Base-by-base conservation (phyloP, 64 coral and sea anemone species). In the Exaiptasia diaphana region DNA sequence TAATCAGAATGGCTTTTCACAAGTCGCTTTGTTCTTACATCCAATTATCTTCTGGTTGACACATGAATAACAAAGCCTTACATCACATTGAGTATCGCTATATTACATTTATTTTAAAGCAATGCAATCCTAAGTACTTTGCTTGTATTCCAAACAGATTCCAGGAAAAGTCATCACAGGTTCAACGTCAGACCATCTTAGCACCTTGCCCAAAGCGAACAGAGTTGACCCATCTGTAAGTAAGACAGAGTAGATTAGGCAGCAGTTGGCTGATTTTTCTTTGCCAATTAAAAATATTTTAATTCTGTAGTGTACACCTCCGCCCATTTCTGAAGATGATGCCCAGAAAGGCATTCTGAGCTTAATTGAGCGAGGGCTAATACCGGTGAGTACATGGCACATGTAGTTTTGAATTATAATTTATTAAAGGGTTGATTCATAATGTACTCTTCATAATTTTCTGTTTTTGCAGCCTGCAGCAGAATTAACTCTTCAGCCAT, bases 261-360 rank as follows among this genome's bases (percentile, higher is more conserved):
- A n/a, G n/a, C n/a, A n/a, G n/a, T n/a, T n/a, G n/a, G n/a, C n/a
- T n/a, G n/a, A n/a, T n/a, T n/a, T n/a, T n/a, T n/a, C 12, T 25
- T 25, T 0, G 6, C 4, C 27, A 22, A 25, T 57, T 62, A 4
- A 55, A 15, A 67, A 38, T 32, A 29, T 73, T 45, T 73, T 38
- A 32, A 31, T n/a, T 48, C 86, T 35, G 12, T 40, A 97, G 93
- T 78, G 72, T 41, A 97, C 93, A 3, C 93, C 93, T 24, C 93
- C 93, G 33, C 93, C 93, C 25, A 91, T 97, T 23, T 58, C 71
- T 27, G 89, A 97, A 60, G 79, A 84, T 30, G 93, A 97, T 85
- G 93, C 93, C 4, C 76, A 83, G 12, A 97, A 97, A 73, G 93
- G 93, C 17, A 97, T 97, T 43, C 56, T 97, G 30, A 97, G 94